Conservation (phyloP, 2,113 vertebrate genomes). For the Macheiramphus alcinus region DNA sequence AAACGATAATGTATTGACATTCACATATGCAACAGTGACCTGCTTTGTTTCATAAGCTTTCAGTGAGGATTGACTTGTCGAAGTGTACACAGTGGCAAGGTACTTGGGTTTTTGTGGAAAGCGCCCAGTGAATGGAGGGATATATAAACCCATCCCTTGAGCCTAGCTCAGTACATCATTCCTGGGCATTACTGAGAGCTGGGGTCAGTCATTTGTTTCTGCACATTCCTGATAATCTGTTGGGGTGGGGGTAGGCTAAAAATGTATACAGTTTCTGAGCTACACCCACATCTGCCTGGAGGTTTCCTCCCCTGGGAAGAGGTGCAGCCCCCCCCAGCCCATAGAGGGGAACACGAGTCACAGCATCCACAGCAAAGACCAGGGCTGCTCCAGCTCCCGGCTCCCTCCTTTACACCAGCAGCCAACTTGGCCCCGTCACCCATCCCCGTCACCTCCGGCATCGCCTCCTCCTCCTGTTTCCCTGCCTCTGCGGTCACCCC, state of each 20-base stretch:
- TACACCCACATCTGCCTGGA: not conserved
- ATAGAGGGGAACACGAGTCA: accelerated
- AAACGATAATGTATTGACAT: not conserved
- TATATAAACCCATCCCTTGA: not conserved
- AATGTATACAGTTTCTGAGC: not conserved
- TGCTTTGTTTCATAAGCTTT: not conserved
- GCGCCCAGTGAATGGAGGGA: not conserved
- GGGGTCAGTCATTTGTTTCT: not conserved
- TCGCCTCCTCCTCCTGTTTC: not conserved
- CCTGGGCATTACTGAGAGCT: not conserved
- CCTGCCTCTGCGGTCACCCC: not conserved
- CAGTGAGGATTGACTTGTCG: not conserved
- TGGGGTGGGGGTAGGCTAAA: not conserved
- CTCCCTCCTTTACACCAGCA: not conserved
- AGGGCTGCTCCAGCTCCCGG: not conserved
- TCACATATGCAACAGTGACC: not conserved
- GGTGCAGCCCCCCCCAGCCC: not conserved
- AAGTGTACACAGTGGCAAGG: not conserved
- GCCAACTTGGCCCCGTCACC: not conserved
- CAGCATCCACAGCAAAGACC: not conserved
- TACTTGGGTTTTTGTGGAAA: not conserved
- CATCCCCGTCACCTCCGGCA: not conserved
- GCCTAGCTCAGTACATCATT: not conserved
- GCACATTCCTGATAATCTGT: not conserved
- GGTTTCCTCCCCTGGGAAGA: not conserved